phyloP scores from a whole-genome alignment of 2,888 invertebrate genomes.

The Eristalis tenax region DNA sequence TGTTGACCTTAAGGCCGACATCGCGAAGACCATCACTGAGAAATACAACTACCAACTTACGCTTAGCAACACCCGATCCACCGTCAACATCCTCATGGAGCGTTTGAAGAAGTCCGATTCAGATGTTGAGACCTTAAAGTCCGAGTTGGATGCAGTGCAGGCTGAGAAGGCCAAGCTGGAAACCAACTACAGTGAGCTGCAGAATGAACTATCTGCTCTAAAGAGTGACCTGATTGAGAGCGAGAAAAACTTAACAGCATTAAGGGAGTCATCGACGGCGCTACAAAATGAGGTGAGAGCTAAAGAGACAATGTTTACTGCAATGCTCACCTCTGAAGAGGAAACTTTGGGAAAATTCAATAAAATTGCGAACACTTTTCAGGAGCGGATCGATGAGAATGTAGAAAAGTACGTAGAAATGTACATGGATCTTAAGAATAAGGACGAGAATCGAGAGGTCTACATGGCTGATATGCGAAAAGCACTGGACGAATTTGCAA shows the following conservation, averaged over 20 bases:
- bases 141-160: slow-evolving; percentile 79
- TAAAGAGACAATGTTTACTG: slow-evolving; percentile 80
- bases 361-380: slow-evolving; percentile 81
- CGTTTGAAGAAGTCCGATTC: slow-evolving; percentile 81
- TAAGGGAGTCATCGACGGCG: slow-evolving; percentile 78
- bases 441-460: slow-evolving; percentile 80
- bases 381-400: slow-evolving; percentile 80
- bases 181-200: slow-evolving; percentile 76
- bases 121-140: slow-evolving; percentile 80
- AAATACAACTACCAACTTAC: slow-evolving; percentile 81
- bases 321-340: slow-evolving; percentile 80
- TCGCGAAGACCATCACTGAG: slow-evolving; percentile 79
- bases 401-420: slow-evolving; percentile 80
- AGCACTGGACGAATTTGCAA: slow-evolving; percentile 80
- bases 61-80: slow-evolving; percentile 80
- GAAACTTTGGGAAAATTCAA: slow-evolving; percentile 81
- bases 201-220: slow-evolving; percentile 76
- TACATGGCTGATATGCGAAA: slow-evolving; percentile 81
- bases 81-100: slow-evolving; percentile 81
- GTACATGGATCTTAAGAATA: slow-evolving; percentile 80
- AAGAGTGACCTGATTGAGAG: slow-evolving; percentile 77
- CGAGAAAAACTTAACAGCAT: slow-evolving; percentile 75
- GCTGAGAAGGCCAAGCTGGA: slow-evolving; percentile 78
- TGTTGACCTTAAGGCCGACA: slow-evolving; percentile 80
- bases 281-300: slow-evolving; percentile 80